Percentiles rank a stretch among this genome's conserved stretches.
phyloP scores from a whole-genome alignment of 2,888 invertebrate genomes.

The Zootermopsis nevadensis region DNA sequence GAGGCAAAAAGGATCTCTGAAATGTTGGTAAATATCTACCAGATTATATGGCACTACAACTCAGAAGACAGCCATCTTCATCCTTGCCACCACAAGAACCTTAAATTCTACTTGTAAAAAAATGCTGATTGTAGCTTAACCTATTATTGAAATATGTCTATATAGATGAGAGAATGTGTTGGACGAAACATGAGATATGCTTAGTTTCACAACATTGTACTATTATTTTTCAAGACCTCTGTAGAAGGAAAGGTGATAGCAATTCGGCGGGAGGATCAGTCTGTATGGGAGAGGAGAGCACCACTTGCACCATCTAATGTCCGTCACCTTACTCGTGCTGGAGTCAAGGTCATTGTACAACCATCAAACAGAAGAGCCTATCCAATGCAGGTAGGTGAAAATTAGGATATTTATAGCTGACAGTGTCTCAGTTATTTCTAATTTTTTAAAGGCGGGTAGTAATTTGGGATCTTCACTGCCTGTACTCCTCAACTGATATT shows the following conservation, averaged over 20 bases:
- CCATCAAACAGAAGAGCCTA: slow-evolving; percentile 98
- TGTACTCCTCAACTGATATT: no score
- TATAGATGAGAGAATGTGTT: background rate
- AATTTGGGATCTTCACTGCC: no score
- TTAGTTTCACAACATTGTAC: background rate
- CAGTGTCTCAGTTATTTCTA: no score
- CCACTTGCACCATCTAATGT: slow-evolving; percentile 95
- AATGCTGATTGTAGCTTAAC: background rate
- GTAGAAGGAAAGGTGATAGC: slow-evolving; percentile 77
- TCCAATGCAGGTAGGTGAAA: slow-evolving; percentile 83
- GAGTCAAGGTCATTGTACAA: slow-evolving; percentile 96
- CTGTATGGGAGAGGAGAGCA: slow-evolving; percentile 95
- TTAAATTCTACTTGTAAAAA: no score
- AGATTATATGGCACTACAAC: no score
- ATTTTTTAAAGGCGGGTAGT: no score
- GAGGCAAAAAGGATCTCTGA: no score
- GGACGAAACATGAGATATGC: background rate
- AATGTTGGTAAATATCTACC: no score
- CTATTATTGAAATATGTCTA: background rate
- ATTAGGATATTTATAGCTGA: no score
- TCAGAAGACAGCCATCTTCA: no score
- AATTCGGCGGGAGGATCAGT: slow-evolving; percentile 91
- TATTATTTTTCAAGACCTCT: slow-evolving; percentile 33
- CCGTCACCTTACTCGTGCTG: slow-evolving; percentile 84
- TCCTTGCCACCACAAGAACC: no score